A percentile compares a stretch with the other conserved stretches of the same genome.
phyloP scores from a whole-genome alignment of 2,797 vertebrate genomes.

The Hoplostethus atlanticus region DNA sequence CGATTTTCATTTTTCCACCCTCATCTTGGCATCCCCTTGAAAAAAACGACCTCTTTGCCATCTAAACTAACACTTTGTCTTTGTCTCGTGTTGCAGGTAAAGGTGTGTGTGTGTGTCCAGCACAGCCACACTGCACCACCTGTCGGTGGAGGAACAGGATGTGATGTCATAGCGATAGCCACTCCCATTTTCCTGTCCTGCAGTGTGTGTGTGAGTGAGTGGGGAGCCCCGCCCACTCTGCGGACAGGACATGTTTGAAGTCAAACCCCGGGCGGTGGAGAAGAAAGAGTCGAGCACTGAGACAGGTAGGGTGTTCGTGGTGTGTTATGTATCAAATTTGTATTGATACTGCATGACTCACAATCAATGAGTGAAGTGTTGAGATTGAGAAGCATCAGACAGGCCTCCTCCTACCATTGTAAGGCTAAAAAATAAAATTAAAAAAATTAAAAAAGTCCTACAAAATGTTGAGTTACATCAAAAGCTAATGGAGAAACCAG shows the following conservation, averaged over 20 bases:
- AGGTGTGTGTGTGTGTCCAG: conserved; percentile 26
- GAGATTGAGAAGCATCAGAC: too few species aligned
- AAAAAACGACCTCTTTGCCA: neutral
- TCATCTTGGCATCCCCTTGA: too few species aligned
- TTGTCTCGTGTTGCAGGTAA: conserved; percentile 57
- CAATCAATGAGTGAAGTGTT: too few species aligned
- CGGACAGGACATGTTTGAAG: conserved; percentile 86
- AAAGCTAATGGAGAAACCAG: too few species aligned
- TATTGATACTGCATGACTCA: neutral
- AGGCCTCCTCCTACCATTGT: too few species aligned
- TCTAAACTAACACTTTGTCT: neutral
- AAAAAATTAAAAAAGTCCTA: too few species aligned
- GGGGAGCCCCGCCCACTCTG: conserved; percentile 70
- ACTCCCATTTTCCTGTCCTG: conserved; percentile 43
- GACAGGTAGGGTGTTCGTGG: conserved; percentile 82
- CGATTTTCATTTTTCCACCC: too few species aligned
- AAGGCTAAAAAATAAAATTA: too few species aligned
- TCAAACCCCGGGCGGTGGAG: conserved; percentile 89
- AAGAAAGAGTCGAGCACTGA: conserved; percentile 88
- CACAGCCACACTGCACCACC: conserved; percentile 38
- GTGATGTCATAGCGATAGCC: conserved; percentile 65
- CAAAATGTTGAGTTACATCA: too few species aligned
- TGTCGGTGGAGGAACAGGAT: conserved; percentile 61
- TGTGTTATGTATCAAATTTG: neutral
- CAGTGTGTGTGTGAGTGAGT: conserved; percentile 53